Conservation (phyloP, 2,888 invertebrate genomes). For the Abrostola tripartita region DNA sequence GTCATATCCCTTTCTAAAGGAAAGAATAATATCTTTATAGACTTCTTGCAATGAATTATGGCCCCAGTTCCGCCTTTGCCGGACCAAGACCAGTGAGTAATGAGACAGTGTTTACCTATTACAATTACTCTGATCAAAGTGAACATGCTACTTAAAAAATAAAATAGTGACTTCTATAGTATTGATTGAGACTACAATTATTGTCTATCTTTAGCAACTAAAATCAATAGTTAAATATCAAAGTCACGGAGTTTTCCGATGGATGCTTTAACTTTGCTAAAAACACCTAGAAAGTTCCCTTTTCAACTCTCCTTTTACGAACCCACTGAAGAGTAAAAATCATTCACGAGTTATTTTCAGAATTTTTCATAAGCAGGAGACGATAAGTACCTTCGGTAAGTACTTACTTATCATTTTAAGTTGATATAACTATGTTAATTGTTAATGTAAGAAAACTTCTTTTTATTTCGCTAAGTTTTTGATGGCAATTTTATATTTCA, state of each 20-base stretch:
- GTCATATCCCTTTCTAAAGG: no score
- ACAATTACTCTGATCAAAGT: no score
- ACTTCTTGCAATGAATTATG: no score
- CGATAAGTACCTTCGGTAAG: background rate
- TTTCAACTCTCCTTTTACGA: constrained; percentile 43
- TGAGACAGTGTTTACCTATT: no score
- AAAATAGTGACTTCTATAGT: no score
- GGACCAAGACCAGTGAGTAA: no score
- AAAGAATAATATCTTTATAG: no score
- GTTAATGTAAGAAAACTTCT: background rate
- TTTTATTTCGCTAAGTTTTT: background rate
- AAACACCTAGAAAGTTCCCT: constrained; percentile 31
- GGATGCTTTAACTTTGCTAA: constrained; percentile 26
- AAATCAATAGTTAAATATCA: constrained; percentile 28
- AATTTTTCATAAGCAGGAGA: constrained; percentile 36
- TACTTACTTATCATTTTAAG: constrained; percentile 16
- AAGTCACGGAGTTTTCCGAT: constrained; percentile 43
- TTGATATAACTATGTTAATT: background rate
- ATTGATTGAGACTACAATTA: background rate
- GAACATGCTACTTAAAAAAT: no score
- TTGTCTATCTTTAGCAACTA: background rate
- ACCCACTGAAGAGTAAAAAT: constrained; percentile 23
- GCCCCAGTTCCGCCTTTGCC: no score
- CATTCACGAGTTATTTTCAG: constrained; percentile 16
- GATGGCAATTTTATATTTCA: background rate